A percentile compares a stretch with the other conserved stretches of the same genome.
phyloP scores from a whole-genome alignment of 2,797 vertebrate genomes.

The Schizopygopsis pylzovi region DNA sequence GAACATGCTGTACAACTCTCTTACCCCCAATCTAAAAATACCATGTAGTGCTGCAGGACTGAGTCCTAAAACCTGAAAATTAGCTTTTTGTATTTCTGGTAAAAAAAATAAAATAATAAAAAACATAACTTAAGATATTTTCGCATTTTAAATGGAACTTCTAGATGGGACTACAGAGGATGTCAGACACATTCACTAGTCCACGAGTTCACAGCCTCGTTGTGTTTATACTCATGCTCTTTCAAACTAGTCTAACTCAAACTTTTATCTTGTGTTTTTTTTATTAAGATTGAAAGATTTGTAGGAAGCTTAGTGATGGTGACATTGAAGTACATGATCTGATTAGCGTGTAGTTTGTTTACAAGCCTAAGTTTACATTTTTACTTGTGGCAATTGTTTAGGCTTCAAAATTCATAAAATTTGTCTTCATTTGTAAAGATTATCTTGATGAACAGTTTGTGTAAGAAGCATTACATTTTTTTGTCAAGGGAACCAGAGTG shows the following conservation, averaged over 20 bases:
- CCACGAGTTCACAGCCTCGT: too few relatives aligned
- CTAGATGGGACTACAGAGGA: too few relatives aligned
- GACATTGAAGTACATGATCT: neutral
- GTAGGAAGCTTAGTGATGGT: neutral
- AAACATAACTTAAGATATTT: too few relatives aligned
- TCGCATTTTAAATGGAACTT: too few relatives aligned
- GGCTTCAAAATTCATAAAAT: neutral
- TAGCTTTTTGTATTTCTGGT: too few relatives aligned
- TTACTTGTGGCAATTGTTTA: neutral
- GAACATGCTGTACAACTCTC: neutral
- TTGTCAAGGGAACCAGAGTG: neutral
- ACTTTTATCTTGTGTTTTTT: too few relatives aligned
- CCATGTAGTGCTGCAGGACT: neutral
- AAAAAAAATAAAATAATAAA: too few relatives aligned
- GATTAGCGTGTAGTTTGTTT: neutral
- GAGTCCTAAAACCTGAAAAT: neutral
- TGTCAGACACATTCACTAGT: too few relatives aligned
- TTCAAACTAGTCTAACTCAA: too few relatives aligned
- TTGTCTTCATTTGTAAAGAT: neutral
- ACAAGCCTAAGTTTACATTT: neutral
- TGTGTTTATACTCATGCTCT: too few relatives aligned
- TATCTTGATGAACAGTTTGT: neutral
- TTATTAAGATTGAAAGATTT: too few relatives aligned
- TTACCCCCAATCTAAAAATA: neutral
- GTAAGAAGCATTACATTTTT: neutral